Percentiles rank a stretch among this genome's conserved stretches.
Conservation (phyloP, 2,797 vertebrate species). For the Cuniculus paca region DNA sequence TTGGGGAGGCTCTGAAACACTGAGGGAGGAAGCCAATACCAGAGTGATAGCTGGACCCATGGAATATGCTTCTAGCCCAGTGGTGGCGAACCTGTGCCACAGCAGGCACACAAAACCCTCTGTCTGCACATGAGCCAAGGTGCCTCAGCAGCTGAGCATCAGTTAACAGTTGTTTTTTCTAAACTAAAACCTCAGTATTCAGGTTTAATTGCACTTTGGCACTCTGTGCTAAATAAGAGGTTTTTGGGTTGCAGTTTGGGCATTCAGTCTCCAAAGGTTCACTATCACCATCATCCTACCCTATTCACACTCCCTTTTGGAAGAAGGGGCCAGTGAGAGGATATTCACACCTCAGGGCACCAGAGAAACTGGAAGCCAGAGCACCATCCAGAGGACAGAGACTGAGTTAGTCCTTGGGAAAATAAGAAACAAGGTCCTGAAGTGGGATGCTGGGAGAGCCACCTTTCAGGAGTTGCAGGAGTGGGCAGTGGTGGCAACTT, state of each 20-base stretch:
- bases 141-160: background rate
- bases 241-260: background rate
- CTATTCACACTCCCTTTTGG: background rate
- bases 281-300: background rate
- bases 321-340: background rate
- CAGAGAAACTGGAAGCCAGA: background rate
- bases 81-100: background rate
- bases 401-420: background rate
- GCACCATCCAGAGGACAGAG: background rate
- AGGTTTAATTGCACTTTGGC: background rate
- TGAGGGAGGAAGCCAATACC: background rate
- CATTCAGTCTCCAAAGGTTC: background rate
- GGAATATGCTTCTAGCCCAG: background rate
- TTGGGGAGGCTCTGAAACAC: background rate
- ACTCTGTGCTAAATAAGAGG: background rate
- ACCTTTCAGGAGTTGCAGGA: background rate
- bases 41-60: background rate
- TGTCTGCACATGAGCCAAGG: background rate
- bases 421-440: background rate
- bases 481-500: background rate
- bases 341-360: background rate
- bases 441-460: background rate
- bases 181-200: too few relatives aligned
- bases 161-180: background rate
- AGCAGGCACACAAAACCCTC: background rate